phyloP scores from a whole-genome alignment of 2,113 vertebrate genomes.

The Megatriorchis doriae region DNA sequence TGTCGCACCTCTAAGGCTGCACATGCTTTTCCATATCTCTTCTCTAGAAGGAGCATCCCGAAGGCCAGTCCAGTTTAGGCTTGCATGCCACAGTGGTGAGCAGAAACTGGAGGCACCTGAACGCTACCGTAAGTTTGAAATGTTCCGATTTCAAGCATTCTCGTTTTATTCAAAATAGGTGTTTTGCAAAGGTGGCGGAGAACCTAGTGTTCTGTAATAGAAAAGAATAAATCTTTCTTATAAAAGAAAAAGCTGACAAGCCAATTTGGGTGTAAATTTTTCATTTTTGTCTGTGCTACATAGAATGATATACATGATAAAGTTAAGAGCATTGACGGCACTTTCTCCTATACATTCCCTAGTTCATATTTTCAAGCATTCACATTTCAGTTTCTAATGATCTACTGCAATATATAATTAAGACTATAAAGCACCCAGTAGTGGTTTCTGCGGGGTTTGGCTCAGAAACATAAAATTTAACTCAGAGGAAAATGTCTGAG shows the following conservation, averaged over 20 bases:
- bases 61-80: neutral
- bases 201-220: neutral
- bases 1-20: neutral
- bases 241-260: neutral
- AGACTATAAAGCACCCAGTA: constrained; percentile 12
- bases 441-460: constrained; percentile 27
- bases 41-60: neutral
- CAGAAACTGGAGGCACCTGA: neutral
- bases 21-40: neutral
- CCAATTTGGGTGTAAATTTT: neutral
- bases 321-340: neutral
- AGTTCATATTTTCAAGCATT: neutral
- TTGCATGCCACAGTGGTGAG: neutral
- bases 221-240: neutral
- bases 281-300: neutral
- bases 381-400: neutral
- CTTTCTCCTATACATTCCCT: neutral
- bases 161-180: neutral
- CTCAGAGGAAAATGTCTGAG: neutral
- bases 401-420: constrained; percentile 10
- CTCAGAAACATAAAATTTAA: constrained; percentile 23
- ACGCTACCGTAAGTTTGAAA: fast-evolving
- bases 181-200: neutral
- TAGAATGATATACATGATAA: neutral
- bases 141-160: neutral